A percentile compares a stretch with the other conserved stretches of the same genome.
Conservation (phyloP, 2,797 vertebrate species). For the Poecile montanus region DNA sequence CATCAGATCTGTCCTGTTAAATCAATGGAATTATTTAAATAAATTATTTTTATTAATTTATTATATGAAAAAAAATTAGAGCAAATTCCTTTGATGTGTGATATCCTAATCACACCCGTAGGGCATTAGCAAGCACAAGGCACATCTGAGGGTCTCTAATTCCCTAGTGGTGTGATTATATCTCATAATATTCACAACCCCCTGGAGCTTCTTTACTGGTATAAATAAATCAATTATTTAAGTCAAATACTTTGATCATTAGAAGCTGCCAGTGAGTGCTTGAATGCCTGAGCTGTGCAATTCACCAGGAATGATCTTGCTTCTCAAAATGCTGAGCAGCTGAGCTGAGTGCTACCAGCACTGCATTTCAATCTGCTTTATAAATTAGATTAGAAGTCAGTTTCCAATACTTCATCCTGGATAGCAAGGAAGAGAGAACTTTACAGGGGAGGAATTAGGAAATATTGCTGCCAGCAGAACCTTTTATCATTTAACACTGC, state of each 20-base stretch:
- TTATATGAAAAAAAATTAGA: constrained; percentile 56
- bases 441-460: constrained; percentile 1
- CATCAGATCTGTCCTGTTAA: constrained; percentile 45
- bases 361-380: constrained; percentile 37
- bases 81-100: constrained; percentile 69
- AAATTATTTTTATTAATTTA: constrained; percentile 67
- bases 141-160: constrained; percentile 61
- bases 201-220: constrained; percentile 62
- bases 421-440: constrained; percentile 25
- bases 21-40: constrained; percentile 58
- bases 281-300: constrained; percentile 27
- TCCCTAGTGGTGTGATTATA: constrained; percentile 60
- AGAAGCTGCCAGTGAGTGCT: constrained; percentile 37
- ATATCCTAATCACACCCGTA: constrained; percentile 64
- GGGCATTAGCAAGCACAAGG: constrained; percentile 56
- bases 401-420: constrained; percentile 28
- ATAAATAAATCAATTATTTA: constrained; percentile 78
- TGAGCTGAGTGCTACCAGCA: neutral
- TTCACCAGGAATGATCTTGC: constrained; percentile 1
- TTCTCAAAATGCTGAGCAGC: neutral
- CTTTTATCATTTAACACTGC: constrained; percentile 40
- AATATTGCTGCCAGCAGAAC: constrained; percentile 21
- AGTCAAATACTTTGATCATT: constrained; percentile 72
- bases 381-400: constrained; percentile 42
- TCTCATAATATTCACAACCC: constrained; percentile 62